Evolutionary conservation across 2,888 invertebrate species (phyloP).

Genomic region (Agapostemon virescens): DNA sequence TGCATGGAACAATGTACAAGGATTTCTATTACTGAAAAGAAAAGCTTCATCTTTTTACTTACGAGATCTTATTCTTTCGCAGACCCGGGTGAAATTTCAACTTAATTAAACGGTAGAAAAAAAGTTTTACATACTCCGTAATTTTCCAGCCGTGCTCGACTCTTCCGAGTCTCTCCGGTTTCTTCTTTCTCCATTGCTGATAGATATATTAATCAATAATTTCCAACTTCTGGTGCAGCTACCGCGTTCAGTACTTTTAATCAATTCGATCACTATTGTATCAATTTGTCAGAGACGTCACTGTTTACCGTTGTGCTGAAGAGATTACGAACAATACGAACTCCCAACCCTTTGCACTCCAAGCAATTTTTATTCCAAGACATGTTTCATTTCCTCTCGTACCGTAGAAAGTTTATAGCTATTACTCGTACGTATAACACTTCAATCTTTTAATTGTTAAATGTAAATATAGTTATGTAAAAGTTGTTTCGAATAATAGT

Average conservation of each 20-base stretch:
- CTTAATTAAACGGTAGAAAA: neutral
- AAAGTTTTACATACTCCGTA: neutral
- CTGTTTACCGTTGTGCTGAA: neutral
- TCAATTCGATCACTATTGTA: neutral
- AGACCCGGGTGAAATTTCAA: neutral
- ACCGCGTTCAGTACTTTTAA: neutral
- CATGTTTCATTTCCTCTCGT: no score
- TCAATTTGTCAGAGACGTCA: neutral
- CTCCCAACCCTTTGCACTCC: no score
- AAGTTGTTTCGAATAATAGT: no score
- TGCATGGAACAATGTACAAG: neutral
- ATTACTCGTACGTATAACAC: no score
- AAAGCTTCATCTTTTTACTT: neutral
- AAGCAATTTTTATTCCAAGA: no score
- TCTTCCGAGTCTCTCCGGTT: neutral
- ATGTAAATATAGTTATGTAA: no score
- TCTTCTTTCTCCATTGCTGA: neutral
- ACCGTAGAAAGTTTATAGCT: no score
- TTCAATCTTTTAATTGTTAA: no score
- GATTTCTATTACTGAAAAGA: neutral
- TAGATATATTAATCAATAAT: neutral
- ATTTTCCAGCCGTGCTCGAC: no score
- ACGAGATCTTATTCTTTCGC: neutral
- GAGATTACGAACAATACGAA: neutral
- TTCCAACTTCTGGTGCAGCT: neutral